Evolutionary conservation across 30 jellyfish, hydroid and myxozoan species (phyloP), one percentile per base, ranked within the genome.

Genomic region (Phacellophora camtschatica): DNA sequence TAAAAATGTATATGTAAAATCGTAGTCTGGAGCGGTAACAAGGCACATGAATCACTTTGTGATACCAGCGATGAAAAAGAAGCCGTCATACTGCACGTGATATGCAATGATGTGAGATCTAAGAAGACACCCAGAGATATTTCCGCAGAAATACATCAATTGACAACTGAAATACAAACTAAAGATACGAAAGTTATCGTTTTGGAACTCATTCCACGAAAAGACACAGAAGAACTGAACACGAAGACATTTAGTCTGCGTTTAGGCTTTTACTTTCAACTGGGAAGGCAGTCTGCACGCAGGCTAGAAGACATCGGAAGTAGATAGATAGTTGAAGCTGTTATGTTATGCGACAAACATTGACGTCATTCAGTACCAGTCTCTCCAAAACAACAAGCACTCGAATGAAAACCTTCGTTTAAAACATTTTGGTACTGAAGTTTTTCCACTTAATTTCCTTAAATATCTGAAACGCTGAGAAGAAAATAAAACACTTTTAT

Each of bases 21-120:
- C 83, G 20, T 41, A 13, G 41, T 48, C 68, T 28, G 83, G 83
- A 39, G 68, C 51, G 42, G 45, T 68, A 6, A 69, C 83, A 69
- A 69, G 83, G 48, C 83, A 69, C 70, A 69, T 69, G 67, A 69
- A 69, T 2, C 83, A 69, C 83, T 68, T 39, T 45, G 20, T 69
- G 41, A 36, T 69, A 28, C 83, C 83, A 15, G 41, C 68, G 48
- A 69, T 69, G 83, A 68, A 42, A 36, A 69, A 42, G 61, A 9
- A 69, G 24, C 83, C 68, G 68, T 69, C 10, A 28, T 42, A 39
- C 20, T 69, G 25, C 68, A 69, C 25, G 12, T 39, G n/a, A 68
- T 67, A 20, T 69, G 83, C 83, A 69, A 69, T 69, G 83, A 69
- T 28, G 25, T 43, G 45, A 46, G 83, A 45, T 39, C 65, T 18